Evolutionary conservation across 2,797 vertebrate genomes (phyloP).

Genomic region (Sebastolobus altivelis): DNA sequence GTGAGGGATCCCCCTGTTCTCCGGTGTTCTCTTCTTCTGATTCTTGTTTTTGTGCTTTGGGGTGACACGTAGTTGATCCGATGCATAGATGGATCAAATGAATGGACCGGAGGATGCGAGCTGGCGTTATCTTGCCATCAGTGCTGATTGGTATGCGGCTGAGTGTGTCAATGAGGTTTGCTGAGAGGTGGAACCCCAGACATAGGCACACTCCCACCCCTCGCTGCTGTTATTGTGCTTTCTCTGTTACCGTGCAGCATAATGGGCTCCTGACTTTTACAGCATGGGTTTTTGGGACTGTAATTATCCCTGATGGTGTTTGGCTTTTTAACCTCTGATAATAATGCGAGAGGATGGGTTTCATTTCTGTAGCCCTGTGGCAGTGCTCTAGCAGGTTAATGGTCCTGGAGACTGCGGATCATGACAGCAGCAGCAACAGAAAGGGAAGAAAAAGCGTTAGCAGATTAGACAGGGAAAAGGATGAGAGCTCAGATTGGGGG

Average conservation of each 20-base stretch:
- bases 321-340: conserved; percentile 75
- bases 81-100: conserved; percentile 57
- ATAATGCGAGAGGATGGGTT: conserved; percentile 68
- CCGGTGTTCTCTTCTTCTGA: conserved; percentile 22
- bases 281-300: conserved; percentile 62
- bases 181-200: conserved; percentile 80
- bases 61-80: conserved; percentile 31
- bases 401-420: conserved; percentile 76
- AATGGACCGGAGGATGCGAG: conserved; percentile 53
- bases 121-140: conserved; percentile 66
- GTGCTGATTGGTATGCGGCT: conserved; percentile 82
- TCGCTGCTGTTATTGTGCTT: conserved; percentile 70
- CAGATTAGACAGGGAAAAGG: conserved; percentile 74
- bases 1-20: conserved; percentile 61
- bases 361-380: conserved; percentile 61
- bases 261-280: conserved; percentile 69
- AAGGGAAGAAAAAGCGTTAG: conserved; percentile 64
- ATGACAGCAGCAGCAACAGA: conserved; percentile 73
- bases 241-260: conserved; percentile 65
- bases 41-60: conserved; percentile 45
- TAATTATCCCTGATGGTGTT: conserved; percentile 74
- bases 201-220: conserved; percentile 67
- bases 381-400: conserved; percentile 69
- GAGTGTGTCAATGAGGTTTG: conserved; percentile 79
- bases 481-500: conserved; percentile 74